Percentiles rank a stretch among this genome's conserved stretches.
phyloP scores from a whole-genome alignment of 2,113 vertebrate species.

The Chionomys nivalis region DNA sequence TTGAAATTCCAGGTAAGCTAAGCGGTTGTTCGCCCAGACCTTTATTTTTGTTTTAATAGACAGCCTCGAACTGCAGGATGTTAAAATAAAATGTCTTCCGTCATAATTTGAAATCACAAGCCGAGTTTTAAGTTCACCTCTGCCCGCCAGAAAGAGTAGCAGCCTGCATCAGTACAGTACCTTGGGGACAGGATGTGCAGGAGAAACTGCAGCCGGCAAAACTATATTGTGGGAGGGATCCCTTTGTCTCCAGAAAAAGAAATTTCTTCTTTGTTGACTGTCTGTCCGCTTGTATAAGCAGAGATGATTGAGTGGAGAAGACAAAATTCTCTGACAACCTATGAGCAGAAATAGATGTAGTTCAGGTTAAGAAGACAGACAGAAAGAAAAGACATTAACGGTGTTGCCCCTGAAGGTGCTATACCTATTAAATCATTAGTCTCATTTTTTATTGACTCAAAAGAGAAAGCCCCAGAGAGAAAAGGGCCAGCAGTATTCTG shows the following conservation, averaged over 20 bases:
- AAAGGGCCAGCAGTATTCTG: constrained; percentile 55
- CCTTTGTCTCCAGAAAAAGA: constrained; percentile 86
- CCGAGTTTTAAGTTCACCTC: constrained; percentile 76
- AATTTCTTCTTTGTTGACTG: constrained; percentile 87
- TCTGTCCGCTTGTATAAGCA: constrained; percentile 83
- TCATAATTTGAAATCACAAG: constrained; percentile 77
- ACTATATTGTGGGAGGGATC: constrained; percentile 85
- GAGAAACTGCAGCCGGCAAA: constrained; percentile 87
- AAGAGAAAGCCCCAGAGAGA: constrained; percentile 61
- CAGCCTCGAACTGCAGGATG: constrained; percentile 61
- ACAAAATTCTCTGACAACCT: constrained; percentile 85
- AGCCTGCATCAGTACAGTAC: constrained; percentile 82
- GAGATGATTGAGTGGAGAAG: constrained; percentile 78
- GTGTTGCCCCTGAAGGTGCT: constrained; percentile 49
- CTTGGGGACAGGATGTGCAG: constrained; percentile 88
- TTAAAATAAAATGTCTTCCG: constrained; percentile 67
- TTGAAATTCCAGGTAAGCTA: constrained; percentile 72
- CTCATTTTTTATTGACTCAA: constrained; percentile 70
- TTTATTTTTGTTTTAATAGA: constrained; percentile 61
- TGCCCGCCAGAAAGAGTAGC: constrained; percentile 77
- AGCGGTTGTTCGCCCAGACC: constrained; percentile 62
- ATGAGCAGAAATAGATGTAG: constrained; percentile 77
- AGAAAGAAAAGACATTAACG: constrained; percentile 64
- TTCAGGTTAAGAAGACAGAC: constrained; percentile 61
- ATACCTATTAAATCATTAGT: constrained; percentile 70